A percentile compares a stretch with the other conserved stretches of the same genome.
Evolutionary conservation across 53 echinoderm and acorn worm species (phyloP).

Genomic region (Holothuria leucospilota): DNA sequence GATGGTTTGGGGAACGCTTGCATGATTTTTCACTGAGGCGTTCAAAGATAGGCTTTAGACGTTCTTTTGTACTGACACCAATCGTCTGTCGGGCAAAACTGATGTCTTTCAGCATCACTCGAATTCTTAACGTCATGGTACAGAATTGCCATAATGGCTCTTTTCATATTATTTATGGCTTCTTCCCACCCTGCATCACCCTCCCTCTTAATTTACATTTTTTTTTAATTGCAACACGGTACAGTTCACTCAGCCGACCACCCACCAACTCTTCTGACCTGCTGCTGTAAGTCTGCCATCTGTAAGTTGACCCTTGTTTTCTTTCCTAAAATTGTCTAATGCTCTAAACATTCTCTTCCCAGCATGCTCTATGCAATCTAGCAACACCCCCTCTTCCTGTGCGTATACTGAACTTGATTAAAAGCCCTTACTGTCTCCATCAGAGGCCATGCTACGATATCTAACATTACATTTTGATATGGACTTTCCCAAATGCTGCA

Average conservation of each 20-base stretch:
- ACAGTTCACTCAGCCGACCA: conserved; percentile 39
- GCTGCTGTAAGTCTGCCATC: conserved; percentile 25
- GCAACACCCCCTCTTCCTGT: neutral
- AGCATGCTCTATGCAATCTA: conserved; percentile 59
- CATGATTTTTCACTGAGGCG: neutral
- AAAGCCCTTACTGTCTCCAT: conserved; percentile 54
- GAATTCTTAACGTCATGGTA: conserved; percentile 52
- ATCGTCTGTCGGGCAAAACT: neutral
- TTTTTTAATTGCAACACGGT: neutral
- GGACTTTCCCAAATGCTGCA: conserved; percentile 20
- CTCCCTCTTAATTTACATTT: neutral
- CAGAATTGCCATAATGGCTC: conserved; percentile 39
- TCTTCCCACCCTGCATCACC: neutral
- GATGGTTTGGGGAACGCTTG: conserved; percentile 52
- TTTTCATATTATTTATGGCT: conserved; percentile 20
- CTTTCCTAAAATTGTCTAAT: conserved; percentile 53
- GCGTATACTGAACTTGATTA: conserved; percentile 27
- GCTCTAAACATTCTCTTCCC: conserved; percentile 63
- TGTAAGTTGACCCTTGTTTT: conserved; percentile 30
- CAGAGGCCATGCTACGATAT: conserved; percentile 46
- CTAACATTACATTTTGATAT: conserved; percentile 24
- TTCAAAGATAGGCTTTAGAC: too few species aligned
- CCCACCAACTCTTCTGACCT: conserved; percentile 3
- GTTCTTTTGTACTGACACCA: conserved; percentile 28
- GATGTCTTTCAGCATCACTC: neutral